Conservation (phyloP, 2,113 vertebrate genomes). For the Todiramphus saurophagus region DNA sequence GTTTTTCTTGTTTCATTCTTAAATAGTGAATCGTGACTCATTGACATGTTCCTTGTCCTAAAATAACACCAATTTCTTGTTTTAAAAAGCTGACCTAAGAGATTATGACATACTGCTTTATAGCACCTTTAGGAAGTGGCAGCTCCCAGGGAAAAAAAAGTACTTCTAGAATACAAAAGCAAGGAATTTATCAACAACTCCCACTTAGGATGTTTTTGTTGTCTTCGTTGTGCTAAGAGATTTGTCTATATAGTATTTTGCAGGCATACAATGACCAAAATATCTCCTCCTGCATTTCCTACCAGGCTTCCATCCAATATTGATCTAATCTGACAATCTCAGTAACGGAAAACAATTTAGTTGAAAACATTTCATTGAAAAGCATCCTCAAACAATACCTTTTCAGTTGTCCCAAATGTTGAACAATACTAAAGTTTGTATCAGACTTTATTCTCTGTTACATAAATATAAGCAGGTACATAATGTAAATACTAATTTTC, state of each 20-base stretch:
- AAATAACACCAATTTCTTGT: background rate
- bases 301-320: background rate
- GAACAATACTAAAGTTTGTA: background rate
- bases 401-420: background rate
- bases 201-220: background rate
- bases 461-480: background rate
- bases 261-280: background rate
- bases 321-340: background rate
- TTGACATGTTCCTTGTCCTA: background rate
- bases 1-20: background rate
- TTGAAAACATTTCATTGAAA: background rate
- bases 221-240: background rate
- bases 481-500: background rate
- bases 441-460: background rate
- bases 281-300: background rate
- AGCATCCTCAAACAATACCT: background rate
- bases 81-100: conserved; percentile 2
- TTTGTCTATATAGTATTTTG: background rate
- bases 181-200: background rate
- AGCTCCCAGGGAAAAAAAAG: background rate
- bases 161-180: background rate
- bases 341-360: background rate
- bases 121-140: background rate
- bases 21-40: conserved; percentile 1
- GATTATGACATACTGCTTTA: background rate